Conservation (phyloP, 2,797 vertebrate genomes). For the Rousettus madagascariensis region DNA sequence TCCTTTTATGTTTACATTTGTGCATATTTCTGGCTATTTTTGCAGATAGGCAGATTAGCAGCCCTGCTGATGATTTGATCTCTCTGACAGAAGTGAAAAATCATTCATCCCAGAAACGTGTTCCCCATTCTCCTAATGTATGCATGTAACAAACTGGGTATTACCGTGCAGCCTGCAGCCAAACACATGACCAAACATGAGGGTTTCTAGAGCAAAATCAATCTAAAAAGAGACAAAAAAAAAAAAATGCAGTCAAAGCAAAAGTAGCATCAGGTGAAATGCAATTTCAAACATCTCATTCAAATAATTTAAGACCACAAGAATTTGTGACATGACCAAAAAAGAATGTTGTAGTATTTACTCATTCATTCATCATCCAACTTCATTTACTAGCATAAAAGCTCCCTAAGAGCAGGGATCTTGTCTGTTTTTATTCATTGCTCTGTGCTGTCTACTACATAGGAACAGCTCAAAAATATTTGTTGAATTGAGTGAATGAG, state of each 20-base stretch:
- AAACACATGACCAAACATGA: not conserved
- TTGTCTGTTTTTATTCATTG: not conserved
- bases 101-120: slow-evolving; percentile 43
- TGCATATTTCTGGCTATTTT: slow-evolving; percentile 81
- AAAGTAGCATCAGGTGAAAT: slow-evolving; percentile 39
- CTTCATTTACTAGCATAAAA: not conserved
- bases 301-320: slow-evolving; percentile 59
- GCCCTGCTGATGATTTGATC: slow-evolving; percentile 74
- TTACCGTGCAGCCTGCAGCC: not conserved
- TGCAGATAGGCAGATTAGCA: slow-evolving; percentile 78
- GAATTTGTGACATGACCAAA: slow-evolving; percentile 11
- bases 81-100: slow-evolving; percentile 74
- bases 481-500: not conserved
- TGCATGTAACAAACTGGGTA: not conserved
- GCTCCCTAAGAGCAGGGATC: not conserved
- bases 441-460: not conserved
- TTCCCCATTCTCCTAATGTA: not conserved
- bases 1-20: slow-evolving; percentile 84
- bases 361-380: slow-evolving; percentile 40
- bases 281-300: slow-evolving; percentile 65
- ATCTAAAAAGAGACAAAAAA: not conserved
- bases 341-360: slow-evolving; percentile 43
- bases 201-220: not conserved
- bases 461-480: not conserved
- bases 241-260: not conserved